Evolutionary conservation across 2,888 invertebrate genomes (phyloP).

Genomic region (Anthoptus insignis): DNA sequence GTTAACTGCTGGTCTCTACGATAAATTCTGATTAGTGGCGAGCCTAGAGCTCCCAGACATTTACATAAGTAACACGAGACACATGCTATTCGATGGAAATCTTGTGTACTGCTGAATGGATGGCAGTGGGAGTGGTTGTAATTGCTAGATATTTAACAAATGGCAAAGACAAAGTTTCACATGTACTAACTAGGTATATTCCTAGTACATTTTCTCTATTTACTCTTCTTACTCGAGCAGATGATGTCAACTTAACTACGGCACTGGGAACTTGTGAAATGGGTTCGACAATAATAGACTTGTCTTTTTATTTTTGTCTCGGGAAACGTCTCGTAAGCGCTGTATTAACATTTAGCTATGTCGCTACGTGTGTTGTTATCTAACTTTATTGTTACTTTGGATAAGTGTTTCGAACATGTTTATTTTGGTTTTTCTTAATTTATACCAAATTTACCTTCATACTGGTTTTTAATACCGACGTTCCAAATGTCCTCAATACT

Average conservation of each 20-base stretch:
- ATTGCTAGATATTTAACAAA: constrained; percentile 11
- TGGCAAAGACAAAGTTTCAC: not conserved
- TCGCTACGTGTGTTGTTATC: not conserved
- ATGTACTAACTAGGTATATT: not conserved
- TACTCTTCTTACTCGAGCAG: not conserved
- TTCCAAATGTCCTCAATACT: too few relatives aligned
- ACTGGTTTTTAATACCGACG: too few relatives aligned
- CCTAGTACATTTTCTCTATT: too few relatives aligned
- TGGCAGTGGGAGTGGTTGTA: constrained; percentile 14
- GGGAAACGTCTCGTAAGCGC: not conserved
- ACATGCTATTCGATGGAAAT: constrained; percentile 9
- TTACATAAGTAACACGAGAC: constrained; percentile 23
- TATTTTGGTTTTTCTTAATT: too few relatives aligned
- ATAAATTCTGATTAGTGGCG: constrained; percentile 37
- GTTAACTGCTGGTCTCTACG: constrained; percentile 24
- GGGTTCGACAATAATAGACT: constrained; percentile 1
- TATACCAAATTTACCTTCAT: too few relatives aligned
- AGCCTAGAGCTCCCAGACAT: constrained; percentile 18
- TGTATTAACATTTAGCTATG: not conserved
- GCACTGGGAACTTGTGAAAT: not conserved
- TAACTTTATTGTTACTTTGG: not conserved
- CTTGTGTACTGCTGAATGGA: constrained; percentile 10
- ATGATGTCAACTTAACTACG: not conserved
- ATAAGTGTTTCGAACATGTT: not conserved
- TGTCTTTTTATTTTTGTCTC: constrained; percentile 6